A percentile compares a stretch with the other conserved stretches of the same genome.
phyloP scores from a whole-genome alignment of 1,140 invertebrate genomes.

The Penaeus indicus region DNA sequence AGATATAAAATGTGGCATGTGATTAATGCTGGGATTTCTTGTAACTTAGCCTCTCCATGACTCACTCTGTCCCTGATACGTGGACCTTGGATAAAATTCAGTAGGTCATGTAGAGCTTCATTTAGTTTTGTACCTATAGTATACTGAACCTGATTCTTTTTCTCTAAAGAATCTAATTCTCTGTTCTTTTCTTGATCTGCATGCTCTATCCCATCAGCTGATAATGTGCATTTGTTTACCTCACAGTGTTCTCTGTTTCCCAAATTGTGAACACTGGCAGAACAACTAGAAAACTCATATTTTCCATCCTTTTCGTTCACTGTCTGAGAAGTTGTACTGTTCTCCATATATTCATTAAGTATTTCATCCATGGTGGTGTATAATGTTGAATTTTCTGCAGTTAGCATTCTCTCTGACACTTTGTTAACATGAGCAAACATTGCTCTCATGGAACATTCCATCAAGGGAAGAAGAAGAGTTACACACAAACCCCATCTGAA shows the following conservation, averaged over 20 bases:
- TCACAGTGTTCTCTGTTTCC: too few species aligned
- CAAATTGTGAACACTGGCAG: too few species aligned
- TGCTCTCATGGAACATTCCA: conserved; percentile 41
- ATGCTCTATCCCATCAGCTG: too few species aligned
- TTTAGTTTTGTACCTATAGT: conserved; percentile 36
- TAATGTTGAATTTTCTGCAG: conserved; percentile 38
- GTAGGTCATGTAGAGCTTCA: conserved; percentile 44
- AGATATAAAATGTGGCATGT: conserved; percentile 22
- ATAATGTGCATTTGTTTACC: too few species aligned
- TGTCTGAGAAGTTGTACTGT: too few species aligned
- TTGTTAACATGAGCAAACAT: conserved; percentile 29
- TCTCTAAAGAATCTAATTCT: not conserved
- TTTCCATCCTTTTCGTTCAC: too few species aligned
- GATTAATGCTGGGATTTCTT: not conserved
- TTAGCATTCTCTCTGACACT: conserved; percentile 16
- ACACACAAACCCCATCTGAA: conserved; percentile 26
- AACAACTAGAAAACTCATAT: too few species aligned
- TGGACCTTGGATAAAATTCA: conserved; percentile 42
- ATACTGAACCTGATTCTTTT: not conserved
- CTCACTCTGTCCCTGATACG: conserved; percentile 35
- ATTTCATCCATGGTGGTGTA: conserved; percentile 46
- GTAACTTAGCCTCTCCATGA: conserved; percentile 33
- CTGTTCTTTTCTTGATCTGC: too few species aligned
- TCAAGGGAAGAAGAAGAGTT: conserved; percentile 20
- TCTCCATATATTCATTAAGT: not conserved